Percentiles rank a stretch among this genome's conserved stretches.
Evolutionary conservation across 2,797 vertebrate species (phyloP).

Genomic region (Hoplostethus atlanticus): DNA sequence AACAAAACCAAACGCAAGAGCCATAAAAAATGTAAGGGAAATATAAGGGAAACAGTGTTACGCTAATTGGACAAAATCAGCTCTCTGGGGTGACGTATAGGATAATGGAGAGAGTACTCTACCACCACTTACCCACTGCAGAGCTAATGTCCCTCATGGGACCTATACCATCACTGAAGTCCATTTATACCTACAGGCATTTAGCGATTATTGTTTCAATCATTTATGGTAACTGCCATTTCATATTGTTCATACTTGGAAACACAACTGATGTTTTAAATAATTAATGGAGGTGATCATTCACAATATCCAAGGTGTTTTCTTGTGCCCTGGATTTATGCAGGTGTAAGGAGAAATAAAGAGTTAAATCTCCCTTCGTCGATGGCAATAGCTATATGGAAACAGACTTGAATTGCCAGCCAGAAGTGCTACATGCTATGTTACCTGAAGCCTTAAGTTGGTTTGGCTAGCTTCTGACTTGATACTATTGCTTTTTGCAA

Average conservation of each 20-base stretch:
- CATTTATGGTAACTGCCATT: slow-evolving; percentile 59
- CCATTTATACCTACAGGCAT: slow-evolving; percentile 68
- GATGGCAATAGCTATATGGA: too few relatives aligned
- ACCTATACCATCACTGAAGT: slow-evolving; percentile 61
- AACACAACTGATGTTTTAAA: slow-evolving; percentile 63
- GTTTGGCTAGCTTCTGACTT: too few relatives aligned
- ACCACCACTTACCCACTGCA: slow-evolving; percentile 60
- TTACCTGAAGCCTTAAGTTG: too few relatives aligned
- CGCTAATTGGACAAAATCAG: slow-evolving; percentile 67
- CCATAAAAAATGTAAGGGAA: neutral
- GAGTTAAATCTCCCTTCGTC: too few relatives aligned
- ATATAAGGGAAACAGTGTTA: slow-evolving; percentile 35
- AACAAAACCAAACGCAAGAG: slow-evolving; percentile 16
- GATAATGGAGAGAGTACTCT: slow-evolving; percentile 39
- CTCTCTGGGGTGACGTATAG: slow-evolving; percentile 56
- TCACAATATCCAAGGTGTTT: slow-evolving; percentile 41
- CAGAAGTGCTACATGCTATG: too few relatives aligned
- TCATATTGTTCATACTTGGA: slow-evolving; percentile 55
- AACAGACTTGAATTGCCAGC: too few relatives aligned
- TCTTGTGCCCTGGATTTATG: neutral
- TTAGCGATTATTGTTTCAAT: slow-evolving; percentile 63
- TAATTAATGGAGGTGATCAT: slow-evolving; percentile 59
- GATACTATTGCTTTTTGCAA: too few relatives aligned
- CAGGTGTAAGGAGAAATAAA: too few relatives aligned
- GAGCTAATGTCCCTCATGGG: slow-evolving; percentile 71